Percentiles rank a stretch among this genome's conserved stretches.
Conservation (phyloP, 1,140 invertebrate genomes). For the Drosophila hydei region DNA sequence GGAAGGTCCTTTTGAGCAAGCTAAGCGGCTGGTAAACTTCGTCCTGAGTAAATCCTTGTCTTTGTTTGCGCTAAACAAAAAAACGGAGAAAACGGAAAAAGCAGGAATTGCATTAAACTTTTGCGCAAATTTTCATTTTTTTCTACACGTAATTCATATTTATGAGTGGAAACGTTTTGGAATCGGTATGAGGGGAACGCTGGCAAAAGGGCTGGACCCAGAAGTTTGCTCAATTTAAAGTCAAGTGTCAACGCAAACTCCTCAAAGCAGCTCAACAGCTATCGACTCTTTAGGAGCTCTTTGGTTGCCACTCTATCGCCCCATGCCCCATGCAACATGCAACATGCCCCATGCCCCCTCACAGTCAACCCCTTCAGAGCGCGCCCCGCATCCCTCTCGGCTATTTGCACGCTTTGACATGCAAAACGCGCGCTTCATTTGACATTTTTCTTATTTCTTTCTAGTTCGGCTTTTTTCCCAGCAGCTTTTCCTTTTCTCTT, state of each 20-base stretch:
- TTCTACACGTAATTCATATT: constrained; percentile 72
- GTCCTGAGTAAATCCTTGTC: constrained; percentile 44
- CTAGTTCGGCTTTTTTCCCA: constrained; percentile 22
- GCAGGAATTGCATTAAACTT: constrained; percentile 76
- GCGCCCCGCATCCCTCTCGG: constrained; percentile 2
- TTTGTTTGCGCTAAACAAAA: constrained; percentile 26
- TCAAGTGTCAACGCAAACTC: constrained; percentile 79
- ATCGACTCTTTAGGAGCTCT: constrained; percentile 68
- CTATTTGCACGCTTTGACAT: constrained; percentile 72
- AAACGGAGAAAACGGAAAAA: not conserved
- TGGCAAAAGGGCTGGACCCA: not conserved
- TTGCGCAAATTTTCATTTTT: constrained; percentile 55
- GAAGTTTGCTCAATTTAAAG: constrained; percentile 74
- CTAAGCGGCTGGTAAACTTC: constrained; percentile 51
- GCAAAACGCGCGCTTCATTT: constrained; percentile 79
- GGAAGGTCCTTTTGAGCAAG: not conserved
- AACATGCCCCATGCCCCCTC: no score
- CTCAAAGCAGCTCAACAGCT: constrained; percentile 62
- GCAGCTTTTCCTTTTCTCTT: constrained; percentile 9
- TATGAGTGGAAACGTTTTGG: constrained; percentile 51
- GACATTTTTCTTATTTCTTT: constrained; percentile 65
- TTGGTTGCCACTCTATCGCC: constrained; percentile 27
- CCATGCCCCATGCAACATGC: no score
- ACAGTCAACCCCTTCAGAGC: not conserved
- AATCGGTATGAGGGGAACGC: not conserved